phyloP scores from a whole-genome alignment of 2,113 vertebrate species.

The Lagenorhynchus albirostris region DNA sequence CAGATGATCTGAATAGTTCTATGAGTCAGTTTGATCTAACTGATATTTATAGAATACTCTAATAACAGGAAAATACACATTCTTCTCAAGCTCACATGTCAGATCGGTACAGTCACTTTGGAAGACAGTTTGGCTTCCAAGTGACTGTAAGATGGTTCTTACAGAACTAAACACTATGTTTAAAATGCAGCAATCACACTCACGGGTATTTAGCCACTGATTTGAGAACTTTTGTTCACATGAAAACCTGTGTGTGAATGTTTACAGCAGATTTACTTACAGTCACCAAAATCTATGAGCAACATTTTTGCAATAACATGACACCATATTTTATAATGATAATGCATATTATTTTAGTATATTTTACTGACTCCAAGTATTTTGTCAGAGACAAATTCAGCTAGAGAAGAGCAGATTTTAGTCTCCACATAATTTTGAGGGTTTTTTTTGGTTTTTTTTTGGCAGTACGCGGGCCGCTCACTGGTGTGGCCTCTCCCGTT shows the following conservation, averaged over 20 bases:
- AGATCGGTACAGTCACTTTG: neutral
- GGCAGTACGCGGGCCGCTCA: fast-evolving
- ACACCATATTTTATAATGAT: neutral
- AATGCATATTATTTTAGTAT: neutral
- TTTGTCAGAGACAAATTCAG: neutral
- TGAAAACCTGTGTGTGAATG: neutral
- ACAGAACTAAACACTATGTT: neutral
- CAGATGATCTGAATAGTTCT: neutral
- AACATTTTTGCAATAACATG: neutral
- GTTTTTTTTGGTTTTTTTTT: no score
- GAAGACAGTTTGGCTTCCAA: neutral
- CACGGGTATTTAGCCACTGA: neutral
- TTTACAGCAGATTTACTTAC: neutral
- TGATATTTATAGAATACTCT: neutral
- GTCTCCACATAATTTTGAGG: neutral
- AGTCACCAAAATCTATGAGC: neutral
- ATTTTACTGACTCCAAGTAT: neutral
- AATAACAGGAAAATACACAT: neutral
- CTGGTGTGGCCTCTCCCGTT: no score
- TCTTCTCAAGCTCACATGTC: neutral
- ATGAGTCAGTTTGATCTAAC: neutral
- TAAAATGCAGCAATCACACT: neutral
- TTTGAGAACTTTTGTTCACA: neutral
- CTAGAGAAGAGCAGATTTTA: neutral
- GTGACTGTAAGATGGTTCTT: neutral